Evolutionary conservation across 2,797 vertebrate genomes (phyloP).

Genomic region (Sebastes vulpes): DNA sequence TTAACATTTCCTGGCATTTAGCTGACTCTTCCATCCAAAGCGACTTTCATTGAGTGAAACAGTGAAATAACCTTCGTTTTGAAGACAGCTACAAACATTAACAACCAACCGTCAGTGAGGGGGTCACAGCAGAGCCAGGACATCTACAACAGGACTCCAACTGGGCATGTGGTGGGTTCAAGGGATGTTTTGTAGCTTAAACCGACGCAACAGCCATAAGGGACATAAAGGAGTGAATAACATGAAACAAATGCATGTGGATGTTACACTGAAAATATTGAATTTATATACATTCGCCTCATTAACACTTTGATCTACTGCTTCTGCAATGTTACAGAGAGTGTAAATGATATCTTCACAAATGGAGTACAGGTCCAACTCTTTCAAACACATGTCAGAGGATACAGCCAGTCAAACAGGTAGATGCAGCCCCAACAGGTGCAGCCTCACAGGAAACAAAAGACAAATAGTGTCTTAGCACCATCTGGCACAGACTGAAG

Average conservation of each 20-base stretch:
- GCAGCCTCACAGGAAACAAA: conserved; percentile 57
- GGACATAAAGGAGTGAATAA: not conserved
- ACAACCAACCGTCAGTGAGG: not conserved
- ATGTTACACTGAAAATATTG: not conserved
- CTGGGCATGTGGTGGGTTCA: not conserved
- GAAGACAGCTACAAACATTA: not conserved
- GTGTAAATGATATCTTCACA: not conserved
- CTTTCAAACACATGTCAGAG: conserved; percentile 19
- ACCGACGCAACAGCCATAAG: not conserved
- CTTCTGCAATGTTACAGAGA: not conserved
- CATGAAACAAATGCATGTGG: not conserved
- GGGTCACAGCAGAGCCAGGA: not conserved
- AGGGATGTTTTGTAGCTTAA: not conserved
- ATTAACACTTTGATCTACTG: not conserved
- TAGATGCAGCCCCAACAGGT: conserved; percentile 55
- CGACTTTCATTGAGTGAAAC: conserved; percentile 17
- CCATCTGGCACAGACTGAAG: conserved; percentile 55
- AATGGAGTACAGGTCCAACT: not conserved
- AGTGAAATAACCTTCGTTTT: conserved; percentile 28
- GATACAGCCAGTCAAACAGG: conserved; percentile 35
- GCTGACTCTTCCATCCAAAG: conserved; percentile 12
- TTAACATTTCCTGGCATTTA: conserved; percentile 60
- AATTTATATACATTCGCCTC: not conserved
- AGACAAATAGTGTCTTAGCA: conserved; percentile 52
- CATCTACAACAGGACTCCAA: not conserved